phyloP scores from a whole-genome alignment of 1,140 invertebrate genomes.

The Drosophila gunungcola region DNA sequence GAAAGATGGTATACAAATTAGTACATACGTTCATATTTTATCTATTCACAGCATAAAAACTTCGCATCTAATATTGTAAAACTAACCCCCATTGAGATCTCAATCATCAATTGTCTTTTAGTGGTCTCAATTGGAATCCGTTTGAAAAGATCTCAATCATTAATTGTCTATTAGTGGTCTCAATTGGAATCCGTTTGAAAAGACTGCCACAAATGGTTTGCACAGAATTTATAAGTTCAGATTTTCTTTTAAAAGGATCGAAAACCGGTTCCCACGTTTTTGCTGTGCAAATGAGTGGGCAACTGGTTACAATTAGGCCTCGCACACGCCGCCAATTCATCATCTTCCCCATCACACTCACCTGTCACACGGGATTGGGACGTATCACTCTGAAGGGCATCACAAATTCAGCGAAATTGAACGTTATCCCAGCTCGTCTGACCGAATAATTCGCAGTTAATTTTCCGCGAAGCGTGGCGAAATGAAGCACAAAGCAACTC shows the following conservation, averaged over 20 bases:
- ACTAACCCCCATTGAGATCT: neutral
- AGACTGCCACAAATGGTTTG: neutral
- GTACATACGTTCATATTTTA: no score
- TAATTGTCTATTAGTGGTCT: no score
- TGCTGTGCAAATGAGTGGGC: slow-evolving; percentile 16
- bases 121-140: no score
- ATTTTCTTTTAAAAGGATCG: neutral
- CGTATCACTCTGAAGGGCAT: slow-evolving; percentile 56
- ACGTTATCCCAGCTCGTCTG: slow-evolving; percentile 63
- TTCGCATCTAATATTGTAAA: no score
- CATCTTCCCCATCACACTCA: slow-evolving; percentile 54
- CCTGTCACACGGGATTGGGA: slow-evolving; percentile 55
- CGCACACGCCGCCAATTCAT: slow-evolving; percentile 49
- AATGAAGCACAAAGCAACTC: slow-evolving; percentile 67
- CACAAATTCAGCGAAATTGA: slow-evolving; percentile 68
- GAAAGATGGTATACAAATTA: no score
- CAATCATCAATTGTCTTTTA: no score
- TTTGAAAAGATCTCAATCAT: neutral
- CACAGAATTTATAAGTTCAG: neutral
- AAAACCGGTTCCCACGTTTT: slow-evolving; percentile 36
- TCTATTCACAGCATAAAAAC: no score
- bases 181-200: neutral
- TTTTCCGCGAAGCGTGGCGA: slow-evolving; percentile 79
- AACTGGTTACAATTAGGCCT: slow-evolving; percentile 26
- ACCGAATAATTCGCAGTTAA: slow-evolving; percentile 80